These are phyloP conservation scores for Xanthorhoe spadicearia DNA, from an alignment of 2,888 invertebrate species.

Conservation along the genomic window DNA sequence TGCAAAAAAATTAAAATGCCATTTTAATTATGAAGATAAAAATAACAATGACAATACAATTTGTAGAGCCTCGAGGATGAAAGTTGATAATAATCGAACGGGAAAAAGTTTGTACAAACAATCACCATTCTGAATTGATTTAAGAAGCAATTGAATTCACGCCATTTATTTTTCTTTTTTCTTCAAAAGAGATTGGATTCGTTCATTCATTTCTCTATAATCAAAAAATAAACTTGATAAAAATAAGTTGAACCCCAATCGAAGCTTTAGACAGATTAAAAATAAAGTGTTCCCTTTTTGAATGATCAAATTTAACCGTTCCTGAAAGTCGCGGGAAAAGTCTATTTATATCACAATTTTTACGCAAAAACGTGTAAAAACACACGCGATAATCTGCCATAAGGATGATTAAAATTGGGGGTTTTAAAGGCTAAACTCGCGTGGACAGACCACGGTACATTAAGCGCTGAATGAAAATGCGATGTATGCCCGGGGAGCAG, in stretches of 20 bases:
- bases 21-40: too few relatives aligned
- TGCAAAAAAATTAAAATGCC: too few relatives aligned
- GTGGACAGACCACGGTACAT: conserved; percentile 49
- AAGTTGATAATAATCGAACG: too few relatives aligned
- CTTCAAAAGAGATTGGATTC: too few relatives aligned
- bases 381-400: conserved; percentile 46
- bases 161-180: too few relatives aligned
- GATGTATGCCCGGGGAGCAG: conserved; percentile 40
- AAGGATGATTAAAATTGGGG: conserved; percentile 47
- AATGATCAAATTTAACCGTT: conserved; percentile 31
- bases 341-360: conserved; percentile 31
- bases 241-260: conserved; percentile 25
- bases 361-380: conserved; percentile 44
- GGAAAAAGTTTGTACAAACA: too few relatives aligned
- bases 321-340: conserved; percentile 27
- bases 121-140: too few relatives aligned
- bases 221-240: conserved; percentile 9
- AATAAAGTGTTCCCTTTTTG: conserved; percentile 38
- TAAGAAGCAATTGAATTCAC: too few relatives aligned
- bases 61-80: too few relatives aligned
- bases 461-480: conserved; percentile 53
- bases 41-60: too few relatives aligned
- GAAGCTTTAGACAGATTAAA: conserved; percentile 25
- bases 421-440: conserved; percentile 41
- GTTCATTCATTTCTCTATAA: background rate